A percentile compares a stretch with the other conserved stretches of the same genome.
phyloP scores from a whole-genome alignment of 2,113 vertebrate species.

The Erythrolamprus reginae region DNA sequence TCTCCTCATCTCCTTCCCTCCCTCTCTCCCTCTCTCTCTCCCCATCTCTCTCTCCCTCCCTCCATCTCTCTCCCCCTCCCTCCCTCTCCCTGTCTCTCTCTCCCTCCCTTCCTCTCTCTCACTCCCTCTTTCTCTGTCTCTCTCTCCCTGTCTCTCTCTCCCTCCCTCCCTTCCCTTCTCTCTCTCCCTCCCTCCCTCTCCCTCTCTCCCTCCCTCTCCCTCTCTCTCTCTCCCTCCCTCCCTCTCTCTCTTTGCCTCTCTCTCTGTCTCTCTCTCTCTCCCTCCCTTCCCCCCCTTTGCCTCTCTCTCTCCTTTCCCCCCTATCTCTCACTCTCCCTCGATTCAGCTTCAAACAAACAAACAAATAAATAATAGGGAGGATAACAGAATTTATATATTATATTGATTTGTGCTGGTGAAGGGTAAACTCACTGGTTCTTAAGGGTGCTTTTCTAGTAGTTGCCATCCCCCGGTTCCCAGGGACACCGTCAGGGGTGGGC shows the following conservation, averaged over 20 bases:
- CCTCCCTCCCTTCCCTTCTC: background rate
- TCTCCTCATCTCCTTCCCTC: too few species aligned
- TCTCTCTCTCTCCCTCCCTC: background rate
- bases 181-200: background rate
- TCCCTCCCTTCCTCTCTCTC: too few species aligned
- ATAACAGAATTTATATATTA: background rate
- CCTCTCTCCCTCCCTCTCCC: too few species aligned
- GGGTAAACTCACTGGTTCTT: background rate
- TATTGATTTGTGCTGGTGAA: background rate
- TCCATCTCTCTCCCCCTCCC: background rate
- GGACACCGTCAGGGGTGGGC: too few species aligned
- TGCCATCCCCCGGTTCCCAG: background rate
- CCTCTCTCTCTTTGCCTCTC: too few species aligned
- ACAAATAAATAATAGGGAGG: background rate
- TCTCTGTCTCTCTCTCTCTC: too few species aligned
- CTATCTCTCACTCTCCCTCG: too few species aligned
- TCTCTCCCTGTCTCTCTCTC: too few species aligned
- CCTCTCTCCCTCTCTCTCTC: background rate
- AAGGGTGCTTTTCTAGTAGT: background rate
- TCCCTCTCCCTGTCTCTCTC: too few species aligned
- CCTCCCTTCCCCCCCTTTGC: too few species aligned
- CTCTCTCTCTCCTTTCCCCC: too few species aligned
- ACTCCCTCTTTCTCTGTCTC: too few species aligned
- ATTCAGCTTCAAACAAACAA: background rate
- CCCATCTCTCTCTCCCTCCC: background rate